Evolutionary conservation across 1,140 invertebrate species (phyloP).

Genomic region (Trichogramma pretiosum): DNA sequence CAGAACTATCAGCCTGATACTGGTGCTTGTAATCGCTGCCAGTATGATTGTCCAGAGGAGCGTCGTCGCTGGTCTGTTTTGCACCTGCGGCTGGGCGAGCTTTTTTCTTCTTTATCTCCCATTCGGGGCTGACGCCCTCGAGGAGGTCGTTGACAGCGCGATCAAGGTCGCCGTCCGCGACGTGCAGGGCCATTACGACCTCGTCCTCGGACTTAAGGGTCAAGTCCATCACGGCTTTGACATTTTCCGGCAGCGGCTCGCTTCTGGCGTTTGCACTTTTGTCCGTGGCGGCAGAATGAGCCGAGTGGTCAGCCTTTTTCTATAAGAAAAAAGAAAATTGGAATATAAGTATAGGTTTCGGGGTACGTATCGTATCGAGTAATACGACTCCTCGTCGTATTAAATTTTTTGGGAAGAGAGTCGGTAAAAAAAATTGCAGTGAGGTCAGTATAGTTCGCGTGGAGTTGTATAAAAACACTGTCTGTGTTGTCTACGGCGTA

Average conservation of each 20-base stretch:
- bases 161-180: conserved; percentile 69
- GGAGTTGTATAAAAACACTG: too few species aligned
- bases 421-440: too few species aligned
- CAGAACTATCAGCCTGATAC: conserved; percentile 40
- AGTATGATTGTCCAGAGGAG: conserved; percentile 33
- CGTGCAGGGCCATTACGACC: conserved; percentile 71
- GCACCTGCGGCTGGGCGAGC: conserved; percentile 52
- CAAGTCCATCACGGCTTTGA: conserved; percentile 71
- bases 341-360: too few species aligned
- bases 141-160: conserved; percentile 66
- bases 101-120: conserved; percentile 77
- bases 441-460: too few species aligned
- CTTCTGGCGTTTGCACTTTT: too few species aligned
- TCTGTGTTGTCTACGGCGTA: too few species aligned
- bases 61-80: conserved; percentile 39
- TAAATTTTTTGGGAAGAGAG: too few species aligned
- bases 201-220: conserved; percentile 73
- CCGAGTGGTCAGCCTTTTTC: too few species aligned
- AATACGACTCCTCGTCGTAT: too few species aligned
- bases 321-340: too few species aligned
- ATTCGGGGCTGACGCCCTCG: conserved; percentile 52
- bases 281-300: too few species aligned
- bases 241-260: conserved; percentile 63
- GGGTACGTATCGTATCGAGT: too few species aligned
- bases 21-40: conserved; percentile 47